These are phyloP conservation scores for Mastomys coucha DNA, from an alignment of 2,113 vertebrate genomes.

Conservation along the genomic window DNA sequence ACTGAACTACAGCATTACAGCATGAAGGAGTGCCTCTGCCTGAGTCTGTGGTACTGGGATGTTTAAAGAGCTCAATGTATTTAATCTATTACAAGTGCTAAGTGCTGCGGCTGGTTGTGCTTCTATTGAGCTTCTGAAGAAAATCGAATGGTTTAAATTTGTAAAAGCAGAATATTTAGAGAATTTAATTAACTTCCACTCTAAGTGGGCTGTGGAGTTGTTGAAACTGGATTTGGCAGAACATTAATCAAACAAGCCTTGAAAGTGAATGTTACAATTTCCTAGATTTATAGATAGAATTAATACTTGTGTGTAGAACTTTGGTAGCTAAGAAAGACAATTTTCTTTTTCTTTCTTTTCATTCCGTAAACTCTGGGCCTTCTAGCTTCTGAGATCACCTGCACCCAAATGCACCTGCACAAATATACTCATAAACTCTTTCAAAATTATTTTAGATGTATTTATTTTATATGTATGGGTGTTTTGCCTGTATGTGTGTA, in stretches of 20 bases:
- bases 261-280: constrained; percentile 37
- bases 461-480: not conserved
- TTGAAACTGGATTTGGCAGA: constrained; percentile 20
- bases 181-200: constrained; percentile 65
- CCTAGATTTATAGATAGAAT: constrained; percentile 58
- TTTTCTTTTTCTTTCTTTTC: not conserved
- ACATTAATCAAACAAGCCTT: constrained; percentile 59
- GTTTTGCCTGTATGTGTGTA: no score
- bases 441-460: not conserved
- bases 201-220: constrained; percentile 11
- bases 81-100: constrained; percentile 53
- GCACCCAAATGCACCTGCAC: not conserved
- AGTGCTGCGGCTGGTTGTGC: not conserved
- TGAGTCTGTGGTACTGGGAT: not conserved
- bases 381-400: not conserved
- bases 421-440: not conserved
- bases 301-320: constrained; percentile 37
- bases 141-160: constrained; percentile 60
- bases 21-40: not conserved
- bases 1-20: accelerated
- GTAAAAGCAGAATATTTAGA: constrained; percentile 56
- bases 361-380: not conserved
- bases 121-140: constrained; percentile 50
- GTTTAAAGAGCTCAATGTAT: not conserved
- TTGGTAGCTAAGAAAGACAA: not conserved